Conservation (phyloP, 2,888 invertebrate genomes). For the Macropis europaea region DNA sequence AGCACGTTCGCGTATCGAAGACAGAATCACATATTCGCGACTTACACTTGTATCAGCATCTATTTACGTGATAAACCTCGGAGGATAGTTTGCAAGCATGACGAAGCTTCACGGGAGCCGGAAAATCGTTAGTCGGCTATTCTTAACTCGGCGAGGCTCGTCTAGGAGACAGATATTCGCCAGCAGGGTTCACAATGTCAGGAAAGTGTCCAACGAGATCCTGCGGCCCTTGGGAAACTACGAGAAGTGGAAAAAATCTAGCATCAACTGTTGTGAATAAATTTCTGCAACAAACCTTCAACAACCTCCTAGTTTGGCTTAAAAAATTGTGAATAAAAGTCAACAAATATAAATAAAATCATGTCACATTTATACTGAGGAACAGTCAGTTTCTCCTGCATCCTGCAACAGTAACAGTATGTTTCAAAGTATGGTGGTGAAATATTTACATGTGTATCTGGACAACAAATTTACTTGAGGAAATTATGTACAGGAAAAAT, state of each 20-base stretch:
- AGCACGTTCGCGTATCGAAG: not conserved
- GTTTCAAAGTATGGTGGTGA: no score
- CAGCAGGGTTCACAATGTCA: not conserved
- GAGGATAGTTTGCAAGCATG: constrained; percentile 74
- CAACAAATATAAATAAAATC: no score
- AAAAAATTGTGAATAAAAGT: no score
- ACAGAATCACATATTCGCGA: constrained; percentile 3
- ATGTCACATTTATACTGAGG: no score
- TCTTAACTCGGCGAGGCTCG: constrained; percentile 59
- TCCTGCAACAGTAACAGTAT: no score
- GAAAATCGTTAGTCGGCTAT: constrained; percentile 71
- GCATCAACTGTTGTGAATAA: no score
- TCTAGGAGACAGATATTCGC: not conserved
- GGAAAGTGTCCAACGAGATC: not conserved
- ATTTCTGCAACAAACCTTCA: no score
- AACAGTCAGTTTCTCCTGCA: no score
- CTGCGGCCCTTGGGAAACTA: not conserved
- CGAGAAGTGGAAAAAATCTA: not conserved
- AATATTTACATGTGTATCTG: no score
- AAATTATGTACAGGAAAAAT: no score
- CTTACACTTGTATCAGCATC: constrained; percentile 29
- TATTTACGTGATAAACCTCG: not conserved
- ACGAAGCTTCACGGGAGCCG: constrained; percentile 70
- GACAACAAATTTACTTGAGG: no score
- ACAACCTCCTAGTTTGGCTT: no score